A percentile compares a stretch with the other conserved stretches of the same genome.
Evolutionary conservation across 2,888 invertebrate species (phyloP).

Genomic region (Ceramica pisi): DNA sequence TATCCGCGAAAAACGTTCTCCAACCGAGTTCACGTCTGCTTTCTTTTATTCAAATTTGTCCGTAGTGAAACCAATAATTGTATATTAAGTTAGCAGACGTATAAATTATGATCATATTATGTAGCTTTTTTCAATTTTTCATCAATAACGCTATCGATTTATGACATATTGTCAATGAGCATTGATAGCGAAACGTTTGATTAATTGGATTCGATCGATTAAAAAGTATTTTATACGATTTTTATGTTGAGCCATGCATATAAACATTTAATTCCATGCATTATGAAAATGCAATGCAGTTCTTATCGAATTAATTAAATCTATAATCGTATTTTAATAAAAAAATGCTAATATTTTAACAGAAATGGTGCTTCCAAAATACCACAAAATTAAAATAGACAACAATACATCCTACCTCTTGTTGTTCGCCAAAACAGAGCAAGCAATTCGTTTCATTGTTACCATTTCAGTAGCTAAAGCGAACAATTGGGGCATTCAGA

Average conservation of each 20-base stretch:
- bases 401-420: slow-evolving; percentile 2
- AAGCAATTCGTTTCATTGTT: slow-evolving; percentile 29
- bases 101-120: slow-evolving; percentile 68
- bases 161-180: slow-evolving; percentile 40
- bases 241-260: slow-evolving; percentile 7
- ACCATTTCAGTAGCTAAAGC: slow-evolving; percentile 31
- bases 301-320: slow-evolving; percentile 5
- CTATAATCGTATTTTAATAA: slow-evolving; percentile 10
- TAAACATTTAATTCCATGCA: slow-evolving; percentile 4
- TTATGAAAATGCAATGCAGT: slow-evolving; percentile 28
- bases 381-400: background rate
- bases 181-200: slow-evolving; percentile 41
- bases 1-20: slow-evolving; percentile 70
- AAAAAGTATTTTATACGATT: slow-evolving; percentile 18
- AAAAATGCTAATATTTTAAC: background rate
- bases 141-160: slow-evolving; percentile 49
- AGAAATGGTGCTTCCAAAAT: slow-evolving; percentile 1
- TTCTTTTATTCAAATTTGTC: slow-evolving; percentile 80
- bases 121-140: slow-evolving; percentile 48
- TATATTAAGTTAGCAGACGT: slow-evolving; percentile 72
- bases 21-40: slow-evolving; percentile 70
- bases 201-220: slow-evolving; percentile 29
- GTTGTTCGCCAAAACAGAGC: slow-evolving; percentile 14
- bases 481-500: slow-evolving; percentile 45
- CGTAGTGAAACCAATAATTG: slow-evolving; percentile 76